Base-by-base conservation (phyloP, 2,888 invertebrate genomes). In the Harpalus rufipes region DNA sequence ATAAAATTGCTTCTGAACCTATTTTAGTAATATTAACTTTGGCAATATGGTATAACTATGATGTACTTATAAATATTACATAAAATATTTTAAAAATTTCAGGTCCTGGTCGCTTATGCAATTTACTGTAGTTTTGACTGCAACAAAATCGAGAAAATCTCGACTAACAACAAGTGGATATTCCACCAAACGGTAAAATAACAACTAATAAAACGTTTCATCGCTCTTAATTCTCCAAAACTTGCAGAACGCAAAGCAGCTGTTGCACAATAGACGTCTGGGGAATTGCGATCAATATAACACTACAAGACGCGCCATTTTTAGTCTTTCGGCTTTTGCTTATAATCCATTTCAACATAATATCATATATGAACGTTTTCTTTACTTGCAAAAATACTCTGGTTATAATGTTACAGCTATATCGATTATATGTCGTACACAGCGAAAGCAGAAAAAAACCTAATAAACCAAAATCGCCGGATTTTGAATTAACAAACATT, bases 351-450 rank as follows among this genome's bases (percentile, higher is more conserved):
- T 98, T 96, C 90, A 94, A 95, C 87, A 97, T 98, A 41, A 95
- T 97, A 87, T 97, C 96, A 88, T 98, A 98, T 89, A 98, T 98
- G 95, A 98, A 98, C 90, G 96, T 98, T 18, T 98, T 98, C 92
- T 98, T 98, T 91, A 98, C 98, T 0, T 97, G 97, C 91, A 96
- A 97, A 91, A 97, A 97, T 89, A 96, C 96, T 0, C 91, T 97
- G 90, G 98, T 98, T 8, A 98, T 98, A 86, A 91, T 97, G 0
- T 92, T 98, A 0, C 97, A 97, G 90, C 92, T 97, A 84, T 97
- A 97, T 89, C 92, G 97, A 6, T 92, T 97, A 0, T 96, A 96
- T 89, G 96, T 97, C 0, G 94, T 97, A 0, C 95, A 96, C 87
- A 93, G 95, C 25, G 96, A 96, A 89, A 95, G 91, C 87, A 91